Conservation (phyloP, 2,113 vertebrate species). For the Lophotis ruficrista region DNA sequence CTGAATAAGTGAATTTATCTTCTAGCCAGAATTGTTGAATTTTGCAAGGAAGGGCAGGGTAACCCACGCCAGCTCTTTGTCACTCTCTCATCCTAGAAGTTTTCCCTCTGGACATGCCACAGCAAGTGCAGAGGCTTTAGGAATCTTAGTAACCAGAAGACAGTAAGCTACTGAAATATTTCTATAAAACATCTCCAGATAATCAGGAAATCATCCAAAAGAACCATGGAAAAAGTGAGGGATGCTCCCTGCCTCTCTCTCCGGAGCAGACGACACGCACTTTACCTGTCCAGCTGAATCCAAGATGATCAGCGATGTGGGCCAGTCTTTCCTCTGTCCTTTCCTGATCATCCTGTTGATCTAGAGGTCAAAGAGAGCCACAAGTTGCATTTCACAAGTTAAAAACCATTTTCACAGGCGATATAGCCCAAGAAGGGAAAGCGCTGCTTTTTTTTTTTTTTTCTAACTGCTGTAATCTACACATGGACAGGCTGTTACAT, state of each 20-base stretch:
- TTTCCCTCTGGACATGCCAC: not conserved
- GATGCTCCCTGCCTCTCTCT: not conserved
- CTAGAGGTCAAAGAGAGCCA: slow-evolving; percentile 83
- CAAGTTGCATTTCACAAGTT: slow-evolving; percentile 48
- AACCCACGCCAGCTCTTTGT: not conserved
- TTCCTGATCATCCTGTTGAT: slow-evolving; percentile 88
- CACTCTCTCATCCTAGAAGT: not conserved
- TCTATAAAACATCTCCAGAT: not conserved
- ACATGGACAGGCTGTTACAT: not conserved
- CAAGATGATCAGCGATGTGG: slow-evolving; percentile 93
- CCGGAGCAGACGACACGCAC: not conserved
- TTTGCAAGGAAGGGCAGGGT: not conserved
- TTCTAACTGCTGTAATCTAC: not conserved
- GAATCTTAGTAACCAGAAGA: not conserved
- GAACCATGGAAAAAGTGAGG: not conserved
- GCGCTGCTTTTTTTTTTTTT: not conserved
- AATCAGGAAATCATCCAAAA: not conserved
- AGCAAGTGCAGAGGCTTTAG: not conserved
- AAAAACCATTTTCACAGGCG: not conserved
- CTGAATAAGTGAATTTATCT: not conserved
- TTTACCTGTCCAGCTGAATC: slow-evolving; percentile 98
- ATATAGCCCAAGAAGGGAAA: slow-evolving; percentile 21
- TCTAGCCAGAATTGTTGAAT: not conserved
- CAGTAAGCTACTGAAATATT: not conserved
- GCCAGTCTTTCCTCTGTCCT: slow-evolving; percentile 89